phyloP scores from a whole-genome alignment of 2,113 vertebrate genomes.

The Equus quagga region DNA sequence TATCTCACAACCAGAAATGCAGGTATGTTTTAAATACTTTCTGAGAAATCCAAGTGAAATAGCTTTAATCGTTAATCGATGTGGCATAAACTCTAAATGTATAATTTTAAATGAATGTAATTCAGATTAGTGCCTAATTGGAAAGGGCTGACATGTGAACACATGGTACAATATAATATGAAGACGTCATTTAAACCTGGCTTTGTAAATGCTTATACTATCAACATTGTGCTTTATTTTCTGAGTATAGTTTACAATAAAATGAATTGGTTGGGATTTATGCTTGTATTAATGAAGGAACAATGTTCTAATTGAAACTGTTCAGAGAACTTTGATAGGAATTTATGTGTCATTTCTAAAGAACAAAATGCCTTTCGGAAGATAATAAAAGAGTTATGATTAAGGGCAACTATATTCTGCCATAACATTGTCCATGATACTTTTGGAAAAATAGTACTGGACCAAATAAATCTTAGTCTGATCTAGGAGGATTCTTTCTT shows the following conservation, averaged over 20 bases:
- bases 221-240: background rate
- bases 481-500: conserved; percentile 38
- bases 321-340: conserved; percentile 8
- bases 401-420: background rate
- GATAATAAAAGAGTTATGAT: background rate
- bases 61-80: background rate
- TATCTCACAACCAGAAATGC: conserved; percentile 98
- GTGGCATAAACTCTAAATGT: background rate
- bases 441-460: background rate
- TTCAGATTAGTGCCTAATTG: background rate
- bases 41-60: background rate
- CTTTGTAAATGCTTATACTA: background rate
- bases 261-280: conserved; percentile 36
- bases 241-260: conserved; percentile 29
- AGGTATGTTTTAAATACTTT: conserved; percentile 87
- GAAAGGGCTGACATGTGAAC: background rate
- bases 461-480: conserved; percentile 18
- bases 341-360: conserved; percentile 39
- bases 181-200: conserved; percentile 34
- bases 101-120: conserved; percentile 21
- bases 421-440: background rate
- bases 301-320: background rate
- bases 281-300: background rate
- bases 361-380: background rate
- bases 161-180: background rate